These are phyloP conservation scores for Sphinx pinastri DNA, from an alignment of 2,888 invertebrate species.

Conservation along the genomic window DNA sequence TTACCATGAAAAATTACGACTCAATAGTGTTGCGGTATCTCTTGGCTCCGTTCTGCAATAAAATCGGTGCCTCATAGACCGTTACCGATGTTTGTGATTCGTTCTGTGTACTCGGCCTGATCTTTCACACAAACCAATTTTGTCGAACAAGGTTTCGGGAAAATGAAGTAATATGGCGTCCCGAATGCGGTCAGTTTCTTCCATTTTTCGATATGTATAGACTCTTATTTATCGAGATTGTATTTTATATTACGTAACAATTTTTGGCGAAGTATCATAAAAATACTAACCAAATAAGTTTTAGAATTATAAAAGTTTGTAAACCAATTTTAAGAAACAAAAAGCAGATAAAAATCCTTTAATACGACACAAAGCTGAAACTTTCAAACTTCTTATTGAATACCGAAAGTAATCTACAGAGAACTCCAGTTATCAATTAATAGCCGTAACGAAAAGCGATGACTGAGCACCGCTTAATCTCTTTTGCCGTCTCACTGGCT, in stretches of 20 bases:
- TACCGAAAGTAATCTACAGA: conserved; percentile 53
- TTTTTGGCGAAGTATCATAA: background rate
- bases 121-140: conserved; percentile 58
- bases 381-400: conserved; percentile 29
- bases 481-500: conserved; percentile 75
- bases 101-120: conserved; percentile 44
- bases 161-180: conserved; percentile 42
- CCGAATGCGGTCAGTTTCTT: background rate
- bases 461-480: conserved; percentile 74
- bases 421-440: conserved; percentile 68
- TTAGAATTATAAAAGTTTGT: background rate
- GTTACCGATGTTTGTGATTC: conserved; percentile 59
- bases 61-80: conserved; percentile 61
- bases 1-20: conserved; percentile 71
- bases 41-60: conserved; percentile 66
- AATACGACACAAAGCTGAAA: conserved; percentile 34
- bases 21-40: conserved; percentile 62
- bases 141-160: conserved; percentile 43
- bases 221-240: background rate
- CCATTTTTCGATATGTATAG: background rate
- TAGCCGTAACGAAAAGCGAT: conserved; percentile 66
- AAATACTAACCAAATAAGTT: background rate
- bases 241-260: background rate
- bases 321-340: background rate
- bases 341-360: conserved; percentile 26